Conservation (phyloP, 2,113 vertebrate species). For the Dolichallabes microphthalmus region DNA sequence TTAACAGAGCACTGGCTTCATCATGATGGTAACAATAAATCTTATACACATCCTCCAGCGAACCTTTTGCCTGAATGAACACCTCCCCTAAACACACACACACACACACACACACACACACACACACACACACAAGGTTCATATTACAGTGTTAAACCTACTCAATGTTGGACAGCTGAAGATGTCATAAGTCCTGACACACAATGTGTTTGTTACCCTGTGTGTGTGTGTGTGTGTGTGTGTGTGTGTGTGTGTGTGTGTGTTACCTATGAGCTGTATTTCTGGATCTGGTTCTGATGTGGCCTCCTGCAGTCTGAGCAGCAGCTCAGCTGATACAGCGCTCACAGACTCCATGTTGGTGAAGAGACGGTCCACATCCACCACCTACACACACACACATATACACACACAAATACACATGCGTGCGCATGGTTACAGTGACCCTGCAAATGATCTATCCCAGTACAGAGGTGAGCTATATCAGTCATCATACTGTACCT, state of each 20-base stretch:
- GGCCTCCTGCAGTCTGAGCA: slow-evolving; percentile 82
- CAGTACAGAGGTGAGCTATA: neutral
- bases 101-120: slow-evolving; percentile 5
- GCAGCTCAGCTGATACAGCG: slow-evolving; percentile 85
- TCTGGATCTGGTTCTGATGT: slow-evolving; percentile 81
- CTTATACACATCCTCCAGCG: slow-evolving; percentile 92
- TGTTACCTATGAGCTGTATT: slow-evolving; percentile 84
- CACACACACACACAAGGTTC: neutral
- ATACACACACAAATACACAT: slow-evolving; percentile 20
- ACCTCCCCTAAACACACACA: slow-evolving; percentile 76
- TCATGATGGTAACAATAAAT: slow-evolving; percentile 94
- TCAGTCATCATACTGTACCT: slow-evolving; percentile 75
- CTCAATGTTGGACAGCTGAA: neutral
- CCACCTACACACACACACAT: slow-evolving; percentile 69
- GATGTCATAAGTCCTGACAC: neutral
- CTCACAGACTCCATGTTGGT: slow-evolving; percentile 92
- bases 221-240: slow-evolving; percentile 14
- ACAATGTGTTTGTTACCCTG: neutral
- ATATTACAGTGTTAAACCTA: neutral
- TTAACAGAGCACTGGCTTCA: slow-evolving; percentile 84
- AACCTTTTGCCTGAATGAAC: slow-evolving; percentile 88
- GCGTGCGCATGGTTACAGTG: neutral
- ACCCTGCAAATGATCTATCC: neutral
- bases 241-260: slow-evolving; percentile 23
- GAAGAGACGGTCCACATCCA: slow-evolving; percentile 90